Evolutionary conservation across 2,797 vertebrate species (phyloP).

Genomic region (Fistularia tabacaria): DNA sequence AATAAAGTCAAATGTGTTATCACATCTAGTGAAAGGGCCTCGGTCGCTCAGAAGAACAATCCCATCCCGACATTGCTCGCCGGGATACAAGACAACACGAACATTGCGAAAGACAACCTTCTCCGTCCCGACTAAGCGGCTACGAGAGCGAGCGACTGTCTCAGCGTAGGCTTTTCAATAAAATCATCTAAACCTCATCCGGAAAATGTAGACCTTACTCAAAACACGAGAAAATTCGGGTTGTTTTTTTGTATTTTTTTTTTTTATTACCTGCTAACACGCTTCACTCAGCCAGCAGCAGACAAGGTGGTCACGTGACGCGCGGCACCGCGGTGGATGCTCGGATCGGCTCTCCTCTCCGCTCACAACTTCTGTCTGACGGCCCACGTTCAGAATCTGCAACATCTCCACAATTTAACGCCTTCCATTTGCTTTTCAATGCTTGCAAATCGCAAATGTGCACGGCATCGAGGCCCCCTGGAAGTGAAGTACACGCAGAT

Average conservation of each 20-base stretch:
- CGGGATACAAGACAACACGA: constrained; percentile 70
- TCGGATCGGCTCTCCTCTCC: constrained; percentile 29
- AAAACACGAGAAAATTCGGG: constrained; percentile 29
- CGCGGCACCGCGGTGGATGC: constrained; percentile 58
- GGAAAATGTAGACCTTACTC: constrained; percentile 3
- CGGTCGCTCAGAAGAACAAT: constrained; percentile 45
- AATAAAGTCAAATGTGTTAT: constrained; percentile 34
- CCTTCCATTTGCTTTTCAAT: too few species aligned
- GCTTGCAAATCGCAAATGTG: too few species aligned
- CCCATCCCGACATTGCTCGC: constrained; percentile 68
- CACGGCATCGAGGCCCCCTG: too few species aligned
- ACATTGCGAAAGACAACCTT: constrained; percentile 57
- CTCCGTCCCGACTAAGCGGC: constrained; percentile 6
- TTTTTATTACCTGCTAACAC: constrained; percentile 82
- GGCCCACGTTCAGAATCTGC: not conserved
- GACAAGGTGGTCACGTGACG: constrained; percentile 79
- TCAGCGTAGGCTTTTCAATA: not conserved
- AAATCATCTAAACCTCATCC: fast-evolving
- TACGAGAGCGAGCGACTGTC: not conserved
- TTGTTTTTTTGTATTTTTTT: constrained; percentile 12
- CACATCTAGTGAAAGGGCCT: constrained; percentile 58
- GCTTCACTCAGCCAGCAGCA: constrained; percentile 77
- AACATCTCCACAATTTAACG: too few species aligned
- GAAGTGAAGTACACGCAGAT: too few species aligned
- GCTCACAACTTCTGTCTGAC: constrained; percentile 20